Percentiles rank a stretch among this genome's conserved stretches.
These are phyloP conservation scores for Epistrophella euchroma DNA, from an alignment of 2,888 invertebrate species.

Conservation along the genomic window DNA sequence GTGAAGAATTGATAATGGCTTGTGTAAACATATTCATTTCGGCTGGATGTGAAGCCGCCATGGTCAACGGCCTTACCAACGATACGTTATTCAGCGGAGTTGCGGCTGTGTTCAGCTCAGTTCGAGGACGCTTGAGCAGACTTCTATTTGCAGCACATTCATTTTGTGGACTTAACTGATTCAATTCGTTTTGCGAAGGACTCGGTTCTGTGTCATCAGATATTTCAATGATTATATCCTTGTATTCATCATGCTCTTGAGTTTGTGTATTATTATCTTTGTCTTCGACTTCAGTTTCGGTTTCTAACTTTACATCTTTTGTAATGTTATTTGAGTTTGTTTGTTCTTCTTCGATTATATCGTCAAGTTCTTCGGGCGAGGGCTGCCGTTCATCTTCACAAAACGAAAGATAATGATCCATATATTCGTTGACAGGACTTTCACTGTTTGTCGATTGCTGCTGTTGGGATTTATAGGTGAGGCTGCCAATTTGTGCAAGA, in stretches of 20 bases:
- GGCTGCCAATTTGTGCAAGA: conserved; percentile 80
- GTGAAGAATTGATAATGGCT: conserved; percentile 53
- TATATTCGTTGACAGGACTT: conserved; percentile 52
- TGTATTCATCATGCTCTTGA: conserved; percentile 77
- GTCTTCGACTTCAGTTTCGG: conserved; percentile 80
- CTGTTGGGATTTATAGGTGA: conserved; percentile 46
- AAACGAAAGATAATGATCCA: conserved; percentile 81
- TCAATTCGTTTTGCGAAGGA: conserved; percentile 1
- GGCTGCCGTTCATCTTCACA: conserved; percentile 79
- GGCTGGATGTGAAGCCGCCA: conserved; percentile 6
- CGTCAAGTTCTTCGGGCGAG: conserved; percentile 79
- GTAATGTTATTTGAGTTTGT: background rate
- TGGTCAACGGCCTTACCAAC: conserved; percentile 56
- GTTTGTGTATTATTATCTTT: conserved; percentile 71
- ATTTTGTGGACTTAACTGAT: conserved; percentile 22
- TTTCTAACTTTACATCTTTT: conserved; percentile 81
- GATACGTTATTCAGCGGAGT: conserved; percentile 56
- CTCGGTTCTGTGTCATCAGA: conserved; percentile 38
- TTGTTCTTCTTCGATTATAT: conserved; percentile 80
- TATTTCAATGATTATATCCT: conserved; percentile 78
- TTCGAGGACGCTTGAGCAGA: conserved; percentile 51
- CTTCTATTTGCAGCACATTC: conserved; percentile 19
- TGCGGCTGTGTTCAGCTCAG: background rate
- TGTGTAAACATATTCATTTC: conserved; percentile 76
- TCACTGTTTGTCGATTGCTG: background rate